A percentile compares a stretch with the other conserved stretches of the same genome.
These are phyloP conservation scores for Perizoma flavofasciatum DNA, from an alignment of 2,888 invertebrate genomes.

Conservation along the genomic window DNA sequence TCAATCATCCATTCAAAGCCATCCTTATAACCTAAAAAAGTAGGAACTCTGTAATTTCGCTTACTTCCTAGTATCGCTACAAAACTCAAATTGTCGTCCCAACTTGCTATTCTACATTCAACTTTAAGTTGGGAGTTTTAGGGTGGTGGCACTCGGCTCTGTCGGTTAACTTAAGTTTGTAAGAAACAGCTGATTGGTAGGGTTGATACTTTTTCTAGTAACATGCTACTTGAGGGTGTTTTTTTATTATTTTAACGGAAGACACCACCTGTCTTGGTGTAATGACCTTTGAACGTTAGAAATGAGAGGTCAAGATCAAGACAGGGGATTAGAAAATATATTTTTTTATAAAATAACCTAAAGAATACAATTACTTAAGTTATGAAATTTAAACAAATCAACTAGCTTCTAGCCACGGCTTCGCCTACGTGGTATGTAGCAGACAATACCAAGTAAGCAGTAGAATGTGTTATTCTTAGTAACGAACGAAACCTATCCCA, in stretches of 20 bases:
- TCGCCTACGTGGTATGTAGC: too few relatives aligned
- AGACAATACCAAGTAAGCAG: too few relatives aligned
- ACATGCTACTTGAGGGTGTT: slow-evolving; percentile 41
- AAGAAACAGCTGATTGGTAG: slow-evolving; percentile 47
- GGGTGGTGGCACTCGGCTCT: neutral
- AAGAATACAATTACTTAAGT: too few relatives aligned
- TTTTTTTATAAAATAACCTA: slow-evolving; percentile 2
- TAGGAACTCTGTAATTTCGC: slow-evolving; percentile 14
- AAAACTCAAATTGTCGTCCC: neutral
- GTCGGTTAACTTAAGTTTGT: slow-evolving; percentile 11
- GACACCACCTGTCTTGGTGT: slow-evolving; percentile 38
- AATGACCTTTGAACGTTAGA: slow-evolving; percentile 33
- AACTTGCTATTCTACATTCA: slow-evolving; percentile 12
- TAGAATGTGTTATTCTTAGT: too few relatives aligned
- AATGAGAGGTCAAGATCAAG: slow-evolving; percentile 26
- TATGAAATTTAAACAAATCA: too few relatives aligned
- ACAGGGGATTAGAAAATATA: slow-evolving; percentile 17
- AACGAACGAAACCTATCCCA: too few relatives aligned
- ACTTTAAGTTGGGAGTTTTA: accelerated
- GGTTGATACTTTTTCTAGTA: slow-evolving; percentile 38
- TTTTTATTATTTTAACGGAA: slow-evolving; percentile 52
- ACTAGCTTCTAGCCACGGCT: too few relatives aligned
- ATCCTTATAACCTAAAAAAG: slow-evolving; percentile 25
- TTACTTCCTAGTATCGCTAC: slow-evolving; percentile 25
- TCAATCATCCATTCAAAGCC: slow-evolving; percentile 21